Evolutionary conservation across 30 jellyfish, hydroid and myxozoan genomes (phyloP).

Genomic region (Aurelia sp.): DNA sequence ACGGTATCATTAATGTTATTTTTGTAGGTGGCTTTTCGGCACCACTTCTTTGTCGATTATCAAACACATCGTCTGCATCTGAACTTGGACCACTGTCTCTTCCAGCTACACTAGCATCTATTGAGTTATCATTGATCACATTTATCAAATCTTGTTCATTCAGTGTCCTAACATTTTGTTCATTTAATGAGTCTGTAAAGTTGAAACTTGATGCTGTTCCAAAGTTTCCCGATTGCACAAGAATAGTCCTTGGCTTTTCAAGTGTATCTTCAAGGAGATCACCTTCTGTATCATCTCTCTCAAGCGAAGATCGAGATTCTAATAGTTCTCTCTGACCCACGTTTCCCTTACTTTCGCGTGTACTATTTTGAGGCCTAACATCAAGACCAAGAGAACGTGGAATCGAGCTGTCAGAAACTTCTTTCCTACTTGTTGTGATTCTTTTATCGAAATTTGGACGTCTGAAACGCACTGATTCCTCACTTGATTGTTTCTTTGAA

Average conservation of each 20-base stretch:
- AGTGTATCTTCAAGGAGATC: background rate
- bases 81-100: background rate
- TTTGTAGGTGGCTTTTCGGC: conserved; percentile 46
- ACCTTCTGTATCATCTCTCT: background rate
- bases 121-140: background rate
- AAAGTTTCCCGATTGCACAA: conserved; percentile 62
- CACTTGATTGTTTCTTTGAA: conserved; percentile 4
- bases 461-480: background rate
- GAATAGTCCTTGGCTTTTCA: conserved; percentile 29
- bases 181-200: conserved; percentile 65
- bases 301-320: background rate
- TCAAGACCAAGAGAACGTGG: background rate
- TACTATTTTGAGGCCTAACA: background rate
- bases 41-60: background rate
- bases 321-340: background rate
- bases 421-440: background rate
- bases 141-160: conserved; percentile 29
- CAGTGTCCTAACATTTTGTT: conserved; percentile 4
- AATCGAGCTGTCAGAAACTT: background rate
- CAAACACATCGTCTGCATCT: background rate
- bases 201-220: conserved; percentile 50
- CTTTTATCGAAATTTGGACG: background rate
- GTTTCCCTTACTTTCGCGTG: background rate
- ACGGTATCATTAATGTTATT: conserved; percentile 62
- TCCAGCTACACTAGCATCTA: background rate